Evolutionary conservation across 2,113 vertebrate species (phyloP), one percentile per base, ranked within the genome.

Genomic region (Forbesichthys papilliferus): DNA sequence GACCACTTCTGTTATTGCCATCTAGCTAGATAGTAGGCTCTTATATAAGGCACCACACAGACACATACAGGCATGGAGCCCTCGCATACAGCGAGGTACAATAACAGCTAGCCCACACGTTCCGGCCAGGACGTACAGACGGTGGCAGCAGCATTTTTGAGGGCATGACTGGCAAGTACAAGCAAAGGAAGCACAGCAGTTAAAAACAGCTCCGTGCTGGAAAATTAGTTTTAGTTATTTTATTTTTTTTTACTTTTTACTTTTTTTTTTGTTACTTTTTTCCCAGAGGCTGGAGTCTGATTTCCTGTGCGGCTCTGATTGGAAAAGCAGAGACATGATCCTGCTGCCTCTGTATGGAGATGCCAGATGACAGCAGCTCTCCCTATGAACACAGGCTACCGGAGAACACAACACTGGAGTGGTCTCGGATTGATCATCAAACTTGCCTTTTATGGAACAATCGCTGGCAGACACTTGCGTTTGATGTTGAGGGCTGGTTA

Each of bases 301-400:
- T 90, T 91, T 91, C 91, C 89, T 90, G 86, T 89, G 80, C 60
- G 73, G 80, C 84, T 86, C 77, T 91, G 90, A 91, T 92, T 91
- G 87, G 85, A 86, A 91, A 89, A 92, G 84, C 90, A 92, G 91
- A 89, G 84, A 81, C 84, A 85, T 83, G 83, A 88, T 74, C 66
- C 73, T 57, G 74, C 74, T 57, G 74, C 83, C 79, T 68, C 86
- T 85, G 72, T 87, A 86, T 88, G 81, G 85, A 79, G 87, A 87
- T 79, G 86, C 86, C 88, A 89, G 84, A 90, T 91, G 88, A 90
- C 87, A 71, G 78, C 87, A 71, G 78, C 64, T 80, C 69, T 71
- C 71, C 58, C 63, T 75, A 63, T 49, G 63, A 69, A 66, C 75
- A 79, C 57, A 62, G 57, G 55, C 80, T 73, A 69, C 60, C 70